These are phyloP conservation scores for Neoarius graeffei DNA, from an alignment of 2,113 vertebrate species.

Conservation along the genomic window DNA sequence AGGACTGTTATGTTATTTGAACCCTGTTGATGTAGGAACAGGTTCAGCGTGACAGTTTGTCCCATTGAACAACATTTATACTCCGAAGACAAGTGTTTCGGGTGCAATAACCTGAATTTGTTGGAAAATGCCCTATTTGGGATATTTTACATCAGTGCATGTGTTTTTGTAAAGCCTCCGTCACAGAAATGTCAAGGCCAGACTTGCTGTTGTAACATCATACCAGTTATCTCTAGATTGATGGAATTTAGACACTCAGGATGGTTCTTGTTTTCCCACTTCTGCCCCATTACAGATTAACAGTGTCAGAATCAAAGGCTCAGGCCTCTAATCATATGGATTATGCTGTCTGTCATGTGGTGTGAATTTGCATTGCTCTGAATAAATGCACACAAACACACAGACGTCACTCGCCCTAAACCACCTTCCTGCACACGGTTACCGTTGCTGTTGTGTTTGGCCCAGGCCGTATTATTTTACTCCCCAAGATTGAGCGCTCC, in stretches of 20 bases:
- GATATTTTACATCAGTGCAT: neutral
- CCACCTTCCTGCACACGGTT: constrained; percentile 18
- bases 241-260: neutral
- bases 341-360: neutral
- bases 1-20: neutral
- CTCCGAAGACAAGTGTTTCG: neutral
- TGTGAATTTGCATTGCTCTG: neutral
- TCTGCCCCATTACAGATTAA: constrained; percentile 16
- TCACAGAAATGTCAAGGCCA: constrained; percentile 16
- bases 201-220: neutral
- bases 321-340: neutral
- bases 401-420: neutral
- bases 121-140: neutral
- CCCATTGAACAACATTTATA: neutral
- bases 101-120: neutral
- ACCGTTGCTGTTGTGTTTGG: constrained; percentile 57
- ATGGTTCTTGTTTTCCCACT: neutral
- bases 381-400: constrained; percentile 27
- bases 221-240: neutral
- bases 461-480: constrained; percentile 56
- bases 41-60: neutral
- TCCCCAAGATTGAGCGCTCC: constrained; percentile 32
- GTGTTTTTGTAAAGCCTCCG: constrained; percentile 43
- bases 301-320: constrained; percentile 35
- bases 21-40: neutral